These are phyloP conservation scores for Toxostoma redivivum DNA, from an alignment of 2,113 vertebrate genomes.

Conservation along the genomic window DNA sequence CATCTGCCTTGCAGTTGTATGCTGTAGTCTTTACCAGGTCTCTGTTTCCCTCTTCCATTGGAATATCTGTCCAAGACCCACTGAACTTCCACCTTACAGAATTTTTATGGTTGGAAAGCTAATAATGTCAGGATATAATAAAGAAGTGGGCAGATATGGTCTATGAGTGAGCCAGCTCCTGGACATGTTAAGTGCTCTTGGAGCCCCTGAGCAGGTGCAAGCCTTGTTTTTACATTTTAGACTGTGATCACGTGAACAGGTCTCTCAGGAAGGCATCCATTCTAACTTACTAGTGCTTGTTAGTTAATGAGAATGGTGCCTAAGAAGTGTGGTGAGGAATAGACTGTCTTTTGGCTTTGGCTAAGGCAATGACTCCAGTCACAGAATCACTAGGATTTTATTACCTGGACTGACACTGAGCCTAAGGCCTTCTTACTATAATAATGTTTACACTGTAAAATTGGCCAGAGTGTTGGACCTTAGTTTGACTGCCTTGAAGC, in stretches of 20 bases:
- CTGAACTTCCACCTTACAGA: background rate
- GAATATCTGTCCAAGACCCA: background rate
- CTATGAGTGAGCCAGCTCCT: background rate
- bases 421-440: background rate
- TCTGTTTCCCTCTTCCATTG: background rate
- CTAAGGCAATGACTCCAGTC: background rate
- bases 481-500: background rate
- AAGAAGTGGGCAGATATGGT: background rate
- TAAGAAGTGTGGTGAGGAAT: background rate
- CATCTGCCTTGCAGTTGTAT: background rate
- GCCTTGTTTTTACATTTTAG: background rate
- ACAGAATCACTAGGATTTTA: background rate
- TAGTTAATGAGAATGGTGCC: background rate
- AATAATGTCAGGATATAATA: background rate
- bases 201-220: background rate
- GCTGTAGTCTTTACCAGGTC: background rate
- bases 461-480: accelerated
- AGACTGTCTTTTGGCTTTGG: background rate
- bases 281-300: background rate
- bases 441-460: background rate
- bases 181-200: background rate
- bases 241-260: background rate
- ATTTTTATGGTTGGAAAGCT: background rate
- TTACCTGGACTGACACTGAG: background rate
- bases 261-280: background rate